Conservation (phyloP, 2,113 vertebrate genomes). For the Nibea coibor region DNA sequence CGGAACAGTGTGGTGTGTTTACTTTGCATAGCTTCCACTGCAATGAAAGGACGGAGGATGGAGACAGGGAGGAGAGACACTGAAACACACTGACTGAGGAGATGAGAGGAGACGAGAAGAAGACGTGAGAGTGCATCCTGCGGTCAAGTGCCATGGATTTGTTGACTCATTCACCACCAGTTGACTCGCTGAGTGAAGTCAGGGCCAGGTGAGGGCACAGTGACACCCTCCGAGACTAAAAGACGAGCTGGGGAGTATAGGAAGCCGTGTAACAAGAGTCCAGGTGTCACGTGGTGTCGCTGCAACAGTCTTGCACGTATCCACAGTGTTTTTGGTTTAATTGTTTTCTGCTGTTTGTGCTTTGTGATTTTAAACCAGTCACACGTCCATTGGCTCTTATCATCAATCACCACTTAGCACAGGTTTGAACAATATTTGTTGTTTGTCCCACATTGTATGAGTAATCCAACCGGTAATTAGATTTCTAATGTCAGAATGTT, state of each 20-base stretch:
- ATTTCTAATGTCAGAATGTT: not conserved
- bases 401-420: not conserved
- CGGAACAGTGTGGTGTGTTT: not conserved
- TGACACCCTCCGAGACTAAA: not conserved
- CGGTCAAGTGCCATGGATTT: constrained; percentile 16
- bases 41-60: not conserved
- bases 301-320: not conserved
- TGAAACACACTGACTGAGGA: not conserved
- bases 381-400: not conserved
- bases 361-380: not conserved
- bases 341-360: not conserved
- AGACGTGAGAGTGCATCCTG: constrained; percentile 3
- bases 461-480: not conserved
- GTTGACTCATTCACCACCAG: not conserved
- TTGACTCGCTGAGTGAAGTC: constrained; percentile 11
- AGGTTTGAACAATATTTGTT: not conserved
- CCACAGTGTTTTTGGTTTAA: not conserved
- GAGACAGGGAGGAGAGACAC: not conserved
- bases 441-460: not conserved
- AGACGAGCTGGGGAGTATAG: not conserved
- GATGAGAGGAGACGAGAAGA: not conserved
- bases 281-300: not conserved
- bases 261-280: not conserved
- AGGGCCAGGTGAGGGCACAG: not conserved
- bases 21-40: not conserved